Evolutionary conservation across 2,113 vertebrate genomes (phyloP).

Genomic region (Pipra filicauda): DNA sequence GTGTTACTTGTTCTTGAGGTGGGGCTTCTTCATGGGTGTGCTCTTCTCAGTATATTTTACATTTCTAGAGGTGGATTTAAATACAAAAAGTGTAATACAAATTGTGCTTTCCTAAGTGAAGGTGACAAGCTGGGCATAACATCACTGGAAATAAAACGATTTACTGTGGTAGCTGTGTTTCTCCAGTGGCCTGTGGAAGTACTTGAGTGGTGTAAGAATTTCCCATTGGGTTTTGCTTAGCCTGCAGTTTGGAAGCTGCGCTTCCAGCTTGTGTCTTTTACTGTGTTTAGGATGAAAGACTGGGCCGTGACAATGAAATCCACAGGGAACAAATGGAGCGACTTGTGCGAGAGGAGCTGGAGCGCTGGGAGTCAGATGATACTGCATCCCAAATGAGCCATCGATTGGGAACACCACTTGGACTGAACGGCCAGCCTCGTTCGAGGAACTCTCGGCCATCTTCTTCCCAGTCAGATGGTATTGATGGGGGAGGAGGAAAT

Average conservation of each 20-base stretch:
- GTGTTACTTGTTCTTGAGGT: not conserved
- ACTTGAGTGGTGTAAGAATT: not conserved
- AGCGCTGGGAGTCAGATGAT: constrained; percentile 92
- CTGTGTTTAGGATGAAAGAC: constrained; percentile 83
- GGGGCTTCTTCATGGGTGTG: not conserved
- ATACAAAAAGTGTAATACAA: not conserved
- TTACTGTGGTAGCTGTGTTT: not conserved
- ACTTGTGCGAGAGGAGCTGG: constrained; percentile 91
- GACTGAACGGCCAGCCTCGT: constrained; percentile 69
- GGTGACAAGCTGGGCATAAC: not conserved
- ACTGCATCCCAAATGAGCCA: constrained; percentile 86
- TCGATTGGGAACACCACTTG: constrained; percentile 73
- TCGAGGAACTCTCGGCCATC: constrained; percentile 76
- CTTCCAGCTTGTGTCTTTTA: not conserved
- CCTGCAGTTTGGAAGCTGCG: not conserved
- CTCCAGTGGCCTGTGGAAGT: not conserved
- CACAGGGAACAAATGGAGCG: constrained; percentile 93
- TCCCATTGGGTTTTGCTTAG: not conserved
- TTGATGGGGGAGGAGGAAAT: constrained; percentile 67
- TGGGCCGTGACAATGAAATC: constrained; percentile 83
- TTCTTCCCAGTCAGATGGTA: constrained; percentile 89
- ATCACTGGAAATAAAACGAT: not conserved
- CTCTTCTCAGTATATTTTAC: not conserved
- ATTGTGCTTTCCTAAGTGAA: not conserved
- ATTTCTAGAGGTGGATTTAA: not conserved